Conservation (phyloP, 2,797 vertebrate genomes). For the Anguilla obscura region DNA sequence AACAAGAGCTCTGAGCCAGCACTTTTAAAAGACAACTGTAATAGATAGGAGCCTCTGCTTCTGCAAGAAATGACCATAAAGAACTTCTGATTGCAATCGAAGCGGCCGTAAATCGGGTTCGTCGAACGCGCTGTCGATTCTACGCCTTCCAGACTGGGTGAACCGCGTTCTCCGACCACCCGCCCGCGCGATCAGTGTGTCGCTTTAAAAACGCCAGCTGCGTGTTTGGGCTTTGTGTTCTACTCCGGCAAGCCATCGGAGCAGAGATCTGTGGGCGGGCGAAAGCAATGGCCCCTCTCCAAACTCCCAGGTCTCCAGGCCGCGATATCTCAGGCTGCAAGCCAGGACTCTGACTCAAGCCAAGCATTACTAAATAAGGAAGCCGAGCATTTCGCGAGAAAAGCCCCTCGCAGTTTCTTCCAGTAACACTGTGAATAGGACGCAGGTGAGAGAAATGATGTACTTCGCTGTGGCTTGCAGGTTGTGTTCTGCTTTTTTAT, state of each 20-base stretch:
- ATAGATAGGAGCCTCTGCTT: background rate
- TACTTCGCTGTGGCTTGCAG: background rate
- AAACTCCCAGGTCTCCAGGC: background rate
- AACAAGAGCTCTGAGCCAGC: background rate
- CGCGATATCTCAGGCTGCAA: conserved; percentile 21
- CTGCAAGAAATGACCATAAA: background rate
- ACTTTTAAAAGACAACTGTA: background rate
- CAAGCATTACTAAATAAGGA: conserved; percentile 45
- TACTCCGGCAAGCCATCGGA: background rate
- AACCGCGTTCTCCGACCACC: background rate
- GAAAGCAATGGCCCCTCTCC: background rate
- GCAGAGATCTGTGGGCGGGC: conserved; percentile 20
- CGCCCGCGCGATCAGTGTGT: background rate
- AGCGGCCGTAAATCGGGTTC: background rate
- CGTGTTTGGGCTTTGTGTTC: background rate
- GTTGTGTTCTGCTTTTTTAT: background rate
- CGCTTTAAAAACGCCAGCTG: background rate
- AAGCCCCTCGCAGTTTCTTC: background rate
- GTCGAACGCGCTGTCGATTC: background rate
- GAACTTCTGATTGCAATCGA: background rate
- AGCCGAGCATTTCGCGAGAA: conserved; percentile 24
- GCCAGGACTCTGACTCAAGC: conserved; percentile 35
- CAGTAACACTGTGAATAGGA: background rate
- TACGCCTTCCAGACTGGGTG: background rate
- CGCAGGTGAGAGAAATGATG: background rate